phyloP scores from a whole-genome alignment of 2,113 vertebrate genomes.

The Taurulus bubalis region DNA sequence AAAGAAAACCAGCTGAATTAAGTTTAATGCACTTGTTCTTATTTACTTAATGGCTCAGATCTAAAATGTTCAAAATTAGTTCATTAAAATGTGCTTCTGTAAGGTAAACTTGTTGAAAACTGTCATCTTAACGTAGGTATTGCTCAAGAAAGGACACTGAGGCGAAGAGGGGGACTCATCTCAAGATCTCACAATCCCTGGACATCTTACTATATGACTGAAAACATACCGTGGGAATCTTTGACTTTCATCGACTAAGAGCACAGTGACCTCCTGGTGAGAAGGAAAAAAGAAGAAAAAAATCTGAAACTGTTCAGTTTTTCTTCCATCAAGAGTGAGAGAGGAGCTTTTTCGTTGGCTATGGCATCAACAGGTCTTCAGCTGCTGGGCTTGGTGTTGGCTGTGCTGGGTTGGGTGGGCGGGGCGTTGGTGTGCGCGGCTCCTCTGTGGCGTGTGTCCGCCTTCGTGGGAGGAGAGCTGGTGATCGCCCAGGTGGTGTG shows the following conservation, averaged over 20 bases:
- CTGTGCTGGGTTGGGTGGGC: conserved; percentile 84
- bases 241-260: not conserved
- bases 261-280: not conserved
- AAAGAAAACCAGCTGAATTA: not conserved
- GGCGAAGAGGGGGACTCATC: conserved; percentile 66
- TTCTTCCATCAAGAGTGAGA: not conserved
- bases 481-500: conserved; percentile 88
- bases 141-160: not conserved
- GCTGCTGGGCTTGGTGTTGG: conserved; percentile 84
- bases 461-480: conserved; percentile 88
- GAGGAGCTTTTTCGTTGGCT: not conserved
- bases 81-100: not conserved
- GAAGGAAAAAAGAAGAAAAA: not conserved
- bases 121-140: conserved; percentile 14
- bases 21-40: not conserved
- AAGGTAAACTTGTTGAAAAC: not conserved
- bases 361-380: conserved; percentile 90
- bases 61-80: too few relatives aligned
- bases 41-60: not conserved
- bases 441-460: conserved; percentile 88
- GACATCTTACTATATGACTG: conserved; percentile 75
- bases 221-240: conserved; percentile 82
- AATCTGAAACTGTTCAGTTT: not conserved
- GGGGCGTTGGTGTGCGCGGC: conserved; percentile 83
- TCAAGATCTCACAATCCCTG: conserved; percentile 75